These are phyloP conservation scores for Myiopsitta monachus DNA, from an alignment of 2,113 vertebrate species.

Conservation along the genomic window DNA sequence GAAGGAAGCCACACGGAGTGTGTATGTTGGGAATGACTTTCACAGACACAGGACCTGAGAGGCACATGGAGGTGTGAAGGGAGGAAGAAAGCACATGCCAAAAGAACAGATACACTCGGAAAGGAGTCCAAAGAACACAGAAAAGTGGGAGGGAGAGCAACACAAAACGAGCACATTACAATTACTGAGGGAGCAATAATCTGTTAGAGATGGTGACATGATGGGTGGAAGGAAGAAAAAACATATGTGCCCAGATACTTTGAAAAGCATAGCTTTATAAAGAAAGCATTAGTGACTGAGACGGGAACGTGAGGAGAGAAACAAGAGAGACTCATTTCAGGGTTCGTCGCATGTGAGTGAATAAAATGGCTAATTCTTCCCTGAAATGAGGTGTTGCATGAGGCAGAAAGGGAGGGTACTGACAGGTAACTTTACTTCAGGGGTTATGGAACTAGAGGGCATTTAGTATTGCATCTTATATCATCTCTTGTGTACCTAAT, in stretches of 20 bases:
- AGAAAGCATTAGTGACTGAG: background rate
- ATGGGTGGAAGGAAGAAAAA: background rate
- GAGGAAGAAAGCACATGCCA: background rate
- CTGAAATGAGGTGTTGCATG: background rate
- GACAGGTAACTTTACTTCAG: background rate
- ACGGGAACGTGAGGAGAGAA: background rate
- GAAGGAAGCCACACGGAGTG: background rate
- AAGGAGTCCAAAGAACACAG: background rate
- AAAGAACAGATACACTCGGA: background rate
- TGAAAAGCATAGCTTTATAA: background rate
- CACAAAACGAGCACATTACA: background rate
- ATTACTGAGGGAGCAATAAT: background rate
- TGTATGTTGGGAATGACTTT: background rate
- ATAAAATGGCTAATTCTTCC: background rate
- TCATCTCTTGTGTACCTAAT: background rate
- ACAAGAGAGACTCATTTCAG: background rate
- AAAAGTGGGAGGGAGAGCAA: background rate
- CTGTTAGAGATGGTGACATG: background rate
- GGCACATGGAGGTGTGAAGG: background rate
- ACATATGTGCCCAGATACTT: background rate
- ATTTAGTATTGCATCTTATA: background rate
- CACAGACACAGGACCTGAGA: background rate
- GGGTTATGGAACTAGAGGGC: background rate
- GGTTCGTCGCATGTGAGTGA: background rate
- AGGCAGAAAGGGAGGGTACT: background rate